Conservation (phyloP, 2,888 invertebrate genomes). For the Lasius platythorax region DNA sequence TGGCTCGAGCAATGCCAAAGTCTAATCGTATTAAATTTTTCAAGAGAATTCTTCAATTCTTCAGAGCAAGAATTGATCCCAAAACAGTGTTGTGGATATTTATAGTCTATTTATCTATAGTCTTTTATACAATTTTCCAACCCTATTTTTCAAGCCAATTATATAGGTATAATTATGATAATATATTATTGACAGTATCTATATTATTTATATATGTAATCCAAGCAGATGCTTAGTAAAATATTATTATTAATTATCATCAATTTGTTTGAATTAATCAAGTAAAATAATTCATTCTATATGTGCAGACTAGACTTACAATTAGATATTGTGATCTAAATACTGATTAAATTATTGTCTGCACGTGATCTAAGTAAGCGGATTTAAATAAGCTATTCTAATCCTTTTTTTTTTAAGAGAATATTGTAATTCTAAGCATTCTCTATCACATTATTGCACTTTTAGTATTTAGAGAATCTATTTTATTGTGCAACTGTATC, state of each 20-base stretch:
- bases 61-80: not conserved
- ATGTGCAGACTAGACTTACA: not conserved
- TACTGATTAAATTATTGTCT: slow-evolving; percentile 11
- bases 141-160: not conserved
- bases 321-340: not conserved
- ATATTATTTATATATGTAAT: not conserved
- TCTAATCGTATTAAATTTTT: not conserved
- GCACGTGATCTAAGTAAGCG: not conserved
- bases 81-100: not conserved
- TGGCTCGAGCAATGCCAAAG: not conserved
- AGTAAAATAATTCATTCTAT: slow-evolving; percentile 10
- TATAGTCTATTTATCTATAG: not conserved
- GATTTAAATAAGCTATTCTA: not conserved
- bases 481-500: not conserved
- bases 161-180: too few species aligned
- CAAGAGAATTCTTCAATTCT: not conserved
- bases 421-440: not conserved
- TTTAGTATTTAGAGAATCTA: not conserved
- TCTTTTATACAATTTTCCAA: not conserved
- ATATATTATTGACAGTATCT: not conserved
- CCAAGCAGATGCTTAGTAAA: not conserved
- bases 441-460: not conserved
- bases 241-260: not conserved
- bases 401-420: not conserved
- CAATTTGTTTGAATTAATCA: not conserved